phyloP scores from a whole-genome alignment of 1,140 invertebrate genomes.

The Procambarus clarkii region DNA sequence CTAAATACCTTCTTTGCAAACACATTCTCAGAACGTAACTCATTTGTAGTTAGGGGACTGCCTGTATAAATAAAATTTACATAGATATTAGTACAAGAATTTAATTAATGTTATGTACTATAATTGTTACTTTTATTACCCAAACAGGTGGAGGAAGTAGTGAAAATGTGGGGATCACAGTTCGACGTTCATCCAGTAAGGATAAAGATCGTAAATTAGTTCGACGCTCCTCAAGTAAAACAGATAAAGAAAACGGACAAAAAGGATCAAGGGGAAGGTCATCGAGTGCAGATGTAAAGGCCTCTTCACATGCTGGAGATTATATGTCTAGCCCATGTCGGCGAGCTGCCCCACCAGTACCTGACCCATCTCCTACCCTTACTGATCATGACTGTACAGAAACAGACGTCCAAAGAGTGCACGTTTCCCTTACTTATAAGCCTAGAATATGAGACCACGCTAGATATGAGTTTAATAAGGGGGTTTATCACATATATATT shows the following conservation, averaged over 20 bases:
- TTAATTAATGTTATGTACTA: too few relatives aligned
- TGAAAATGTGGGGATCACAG: slow-evolving; percentile 75
- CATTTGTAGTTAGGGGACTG: too few relatives aligned
- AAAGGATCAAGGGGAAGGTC: slow-evolving; percentile 62
- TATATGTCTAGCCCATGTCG: slow-evolving; percentile 32
- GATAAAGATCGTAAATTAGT: slow-evolving; percentile 81
- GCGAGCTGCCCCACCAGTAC: slow-evolving; percentile 28
- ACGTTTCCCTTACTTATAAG: slow-evolving; percentile 82
- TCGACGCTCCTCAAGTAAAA: slow-evolving; percentile 82
- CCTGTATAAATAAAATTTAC: too few relatives aligned
- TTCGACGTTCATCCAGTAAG: slow-evolving; percentile 81
- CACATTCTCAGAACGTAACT: too few relatives aligned
- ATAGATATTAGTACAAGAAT: too few relatives aligned
- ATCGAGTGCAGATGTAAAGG: slow-evolving; percentile 67
- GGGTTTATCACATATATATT: background rate
- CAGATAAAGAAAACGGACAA: slow-evolving; percentile 76
- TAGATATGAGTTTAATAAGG: slow-evolving; percentile 13
- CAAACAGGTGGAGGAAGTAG: slow-evolving; percentile 58
- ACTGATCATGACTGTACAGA: slow-evolving; percentile 79
- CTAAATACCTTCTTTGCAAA: too few relatives aligned
- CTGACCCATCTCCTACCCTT: slow-evolving; percentile 72
- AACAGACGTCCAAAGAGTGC: slow-evolving; percentile 81
- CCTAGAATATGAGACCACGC: slow-evolving; percentile 78
- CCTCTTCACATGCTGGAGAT: slow-evolving; percentile 29
- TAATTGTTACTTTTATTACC: background rate